These are phyloP conservation scores for Whitmania pigra DNA, from an alignment of 1,140 invertebrate species.

Conservation along the genomic window DNA sequence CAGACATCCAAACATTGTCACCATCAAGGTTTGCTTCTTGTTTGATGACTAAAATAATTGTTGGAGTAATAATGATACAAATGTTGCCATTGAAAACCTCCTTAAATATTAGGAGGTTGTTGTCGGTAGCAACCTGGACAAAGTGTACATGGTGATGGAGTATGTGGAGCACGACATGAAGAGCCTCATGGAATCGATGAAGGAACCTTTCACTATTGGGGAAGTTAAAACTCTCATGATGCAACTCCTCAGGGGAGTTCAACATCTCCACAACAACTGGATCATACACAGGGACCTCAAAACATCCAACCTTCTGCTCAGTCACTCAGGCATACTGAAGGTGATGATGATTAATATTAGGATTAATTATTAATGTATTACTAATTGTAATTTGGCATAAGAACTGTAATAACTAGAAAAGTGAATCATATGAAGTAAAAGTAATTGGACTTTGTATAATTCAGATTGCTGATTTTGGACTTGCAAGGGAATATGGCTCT, in stretches of 20 bases:
- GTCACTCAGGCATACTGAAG: slow-evolving; percentile 72
- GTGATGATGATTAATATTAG: slow-evolving; percentile 31
- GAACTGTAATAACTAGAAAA: not conserved
- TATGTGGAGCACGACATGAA: slow-evolving; percentile 98
- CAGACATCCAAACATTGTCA: slow-evolving; percentile 94
- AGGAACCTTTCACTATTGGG: slow-evolving; percentile 50
- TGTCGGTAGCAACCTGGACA: slow-evolving; percentile 97
- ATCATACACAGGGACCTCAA: slow-evolving; percentile 97
- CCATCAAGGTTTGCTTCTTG: slow-evolving; percentile 48
- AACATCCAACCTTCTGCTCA: slow-evolving; percentile 92
- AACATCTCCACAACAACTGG: slow-evolving; percentile 97
- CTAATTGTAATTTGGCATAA: not conserved
- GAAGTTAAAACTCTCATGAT: slow-evolving; percentile 92
- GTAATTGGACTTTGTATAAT: not conserved
- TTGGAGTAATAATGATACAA: too few relatives aligned
- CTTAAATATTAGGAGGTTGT: slow-evolving; percentile 65
- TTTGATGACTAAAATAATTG: too few relatives aligned
- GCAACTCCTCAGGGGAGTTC: slow-evolving; percentile 74
- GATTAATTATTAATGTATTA: not conserved
- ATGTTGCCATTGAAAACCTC: too few relatives aligned
- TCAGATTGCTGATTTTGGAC: slow-evolving; percentile 87
- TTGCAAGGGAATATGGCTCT: slow-evolving; percentile 93
- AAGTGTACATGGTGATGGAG: slow-evolving; percentile 99
- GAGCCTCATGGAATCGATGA: slow-evolving; percentile 93
- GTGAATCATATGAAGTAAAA: not conserved